Base-by-base conservation (phyloP, 2,888 invertebrate species). In the Parnassius apollo region DNA sequence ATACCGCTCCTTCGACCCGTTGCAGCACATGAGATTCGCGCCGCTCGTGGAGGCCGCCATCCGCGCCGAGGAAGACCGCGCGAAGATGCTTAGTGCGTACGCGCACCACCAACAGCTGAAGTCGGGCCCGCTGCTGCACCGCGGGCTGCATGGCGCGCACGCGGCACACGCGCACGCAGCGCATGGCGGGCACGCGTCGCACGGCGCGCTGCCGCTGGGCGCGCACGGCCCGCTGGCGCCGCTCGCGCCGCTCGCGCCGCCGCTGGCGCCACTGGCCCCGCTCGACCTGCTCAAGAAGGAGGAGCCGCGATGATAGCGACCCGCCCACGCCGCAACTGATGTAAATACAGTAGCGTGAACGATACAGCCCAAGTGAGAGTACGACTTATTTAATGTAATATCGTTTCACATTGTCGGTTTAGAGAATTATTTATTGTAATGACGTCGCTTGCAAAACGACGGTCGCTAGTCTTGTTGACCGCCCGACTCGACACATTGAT, bases 11-110 rank as follows among this genome's bases (percentile, higher is more conserved):
- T 96, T 95, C 82, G 95, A 95, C 78, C 94, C 95, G 50, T 92
- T 96, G 68, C 90, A 91, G 73, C 91, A 91, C 80, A 88, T 95
- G 82, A 93, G 96, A 61, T 96, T 96, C 82, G 96, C 96, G 80
- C 96, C 96, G 22, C 88, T 96, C 45, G 94, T 96, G 90, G 96
- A 96, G 73, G 96, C 95, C 12, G 95, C 95, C 22, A 94, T 95
- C 78, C 93, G 96, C 61, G 95, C 94, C 54, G 96, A 96, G 78
- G 96, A 96, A 74, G 95, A 96, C 81, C 94, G 96, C 65, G 95
- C 94, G 51, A 96, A 96, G 85, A 93, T 96, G 77, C 93, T 95
- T 77, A 94, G 93, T 71, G 94, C 95, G 68, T 96, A 96, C 85
- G 93, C 94, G 63, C 93, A 93, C 63, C 91, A 93, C 70, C 94